phyloP scores from a whole-genome alignment of 2,113 vertebrate species.

The Ascaphus truei region DNA sequence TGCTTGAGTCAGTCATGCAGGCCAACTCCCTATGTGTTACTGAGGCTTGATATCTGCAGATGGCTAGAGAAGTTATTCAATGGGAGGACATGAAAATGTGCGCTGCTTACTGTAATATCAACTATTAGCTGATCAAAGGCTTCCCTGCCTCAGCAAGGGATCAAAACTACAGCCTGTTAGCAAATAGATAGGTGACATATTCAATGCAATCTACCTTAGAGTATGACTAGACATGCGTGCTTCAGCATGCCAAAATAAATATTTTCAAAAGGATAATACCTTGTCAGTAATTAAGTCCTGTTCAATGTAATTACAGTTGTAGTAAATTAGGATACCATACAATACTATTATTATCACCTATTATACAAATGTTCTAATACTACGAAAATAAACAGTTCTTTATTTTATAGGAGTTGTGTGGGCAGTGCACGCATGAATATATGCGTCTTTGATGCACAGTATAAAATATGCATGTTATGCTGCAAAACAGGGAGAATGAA shows the following conservation, averaged over 20 bases:
- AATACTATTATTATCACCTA: background rate
- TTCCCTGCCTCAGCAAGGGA: no score
- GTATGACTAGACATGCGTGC: background rate
- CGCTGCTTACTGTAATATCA: no score
- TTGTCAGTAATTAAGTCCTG: no score
- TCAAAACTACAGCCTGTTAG: no score
- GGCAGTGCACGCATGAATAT: constrained; percentile 8
- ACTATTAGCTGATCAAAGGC: no score
- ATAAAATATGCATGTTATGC: constrained; percentile 28
- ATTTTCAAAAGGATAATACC: background rate
- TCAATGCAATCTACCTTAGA: background rate
- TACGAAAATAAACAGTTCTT: background rate
- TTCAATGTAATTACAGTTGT: no score
- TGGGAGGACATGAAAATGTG: no score
- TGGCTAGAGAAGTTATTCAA: no score
- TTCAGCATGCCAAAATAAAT: background rate
- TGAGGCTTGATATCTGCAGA: no score
- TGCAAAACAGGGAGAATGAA: background rate
- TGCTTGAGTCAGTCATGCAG: no score
- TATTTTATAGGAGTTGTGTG: background rate
- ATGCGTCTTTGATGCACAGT: constrained; percentile 14
- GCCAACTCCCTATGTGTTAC: no score
- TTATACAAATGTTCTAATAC: background rate
- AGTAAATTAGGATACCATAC: no score
- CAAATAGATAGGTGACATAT: background rate